Evolutionary conservation across 2,888 invertebrate species (phyloP).

Genomic region (Drosophila melanosoma): DNA sequence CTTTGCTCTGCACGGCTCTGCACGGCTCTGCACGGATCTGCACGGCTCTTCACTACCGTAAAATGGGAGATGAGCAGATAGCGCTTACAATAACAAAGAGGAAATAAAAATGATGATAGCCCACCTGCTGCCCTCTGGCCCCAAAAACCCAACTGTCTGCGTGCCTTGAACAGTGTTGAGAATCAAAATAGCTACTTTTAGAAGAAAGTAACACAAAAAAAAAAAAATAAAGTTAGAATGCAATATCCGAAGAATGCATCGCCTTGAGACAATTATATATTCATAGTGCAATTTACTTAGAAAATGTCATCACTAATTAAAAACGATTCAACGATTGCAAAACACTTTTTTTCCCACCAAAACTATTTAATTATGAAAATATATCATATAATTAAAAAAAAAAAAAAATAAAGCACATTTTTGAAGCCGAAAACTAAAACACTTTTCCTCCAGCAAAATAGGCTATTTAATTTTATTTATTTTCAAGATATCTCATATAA

Average conservation of each 20-base stretch:
- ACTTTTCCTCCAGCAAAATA: not conserved
- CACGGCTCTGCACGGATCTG: slow-evolving; percentile 16
- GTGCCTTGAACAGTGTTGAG: slow-evolving; percentile 16
- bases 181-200: not conserved
- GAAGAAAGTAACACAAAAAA: not conserved
- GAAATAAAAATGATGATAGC: slow-evolving; percentile 21
- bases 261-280: not conserved
- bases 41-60: slow-evolving; percentile 7
- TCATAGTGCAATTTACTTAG: not conserved
- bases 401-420: not conserved
- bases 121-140: slow-evolving; percentile 42
- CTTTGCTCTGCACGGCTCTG: slow-evolving; percentile 18
- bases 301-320: not conserved
- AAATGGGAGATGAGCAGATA: slow-evolving; percentile 37
- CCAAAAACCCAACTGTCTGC: slow-evolving; percentile 29
- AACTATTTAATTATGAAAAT: not conserved
- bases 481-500: not conserved
- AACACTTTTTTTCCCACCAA: not conserved
- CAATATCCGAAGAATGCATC: not conserved
- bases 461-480: not conserved
- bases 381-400: not conserved
- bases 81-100: slow-evolving; percentile 58
- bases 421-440: not conserved
- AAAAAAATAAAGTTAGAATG: not conserved
- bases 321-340: not conserved